Percentiles rank a stretch among this genome's conserved stretches.
phyloP scores from a whole-genome alignment of 2,888 invertebrate species.

The Tetanocera ferruginea region DNA sequence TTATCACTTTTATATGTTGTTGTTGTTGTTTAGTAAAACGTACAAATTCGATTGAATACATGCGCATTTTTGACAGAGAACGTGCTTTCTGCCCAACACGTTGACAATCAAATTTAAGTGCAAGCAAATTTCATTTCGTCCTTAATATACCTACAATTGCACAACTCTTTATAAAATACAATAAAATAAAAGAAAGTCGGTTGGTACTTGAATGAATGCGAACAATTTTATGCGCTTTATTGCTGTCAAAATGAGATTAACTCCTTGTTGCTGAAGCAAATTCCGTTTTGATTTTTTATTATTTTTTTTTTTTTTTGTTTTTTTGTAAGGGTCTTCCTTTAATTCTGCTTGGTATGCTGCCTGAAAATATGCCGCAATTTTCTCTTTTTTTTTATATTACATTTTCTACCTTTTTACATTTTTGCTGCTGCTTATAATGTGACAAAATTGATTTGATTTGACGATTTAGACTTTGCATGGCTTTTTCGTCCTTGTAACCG shows the following conservation, averaged over 20 bases:
- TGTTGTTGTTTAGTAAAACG: no score
- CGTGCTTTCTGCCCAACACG: background rate
- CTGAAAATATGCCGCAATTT: slow-evolving; percentile 1
- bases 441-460: slow-evolving; percentile 50
- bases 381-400: background rate
- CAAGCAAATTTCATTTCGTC: background rate
- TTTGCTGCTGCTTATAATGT: background rate
- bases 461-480: slow-evolving; percentile 35
- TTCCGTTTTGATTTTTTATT: background rate
- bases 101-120: slow-evolving; percentile 1
- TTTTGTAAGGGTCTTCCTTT: background rate
- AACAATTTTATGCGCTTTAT: slow-evolving; percentile 1
- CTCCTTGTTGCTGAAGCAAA: background rate
- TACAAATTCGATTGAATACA: background rate
- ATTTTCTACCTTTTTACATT: background rate
- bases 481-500: slow-evolving; percentile 5
- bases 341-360: background rate
- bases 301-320: background rate
- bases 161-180: background rate
- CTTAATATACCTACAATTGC: background rate
- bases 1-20: no score
- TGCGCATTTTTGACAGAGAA: background rate
- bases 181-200: background rate
- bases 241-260: slow-evolving; percentile 9
- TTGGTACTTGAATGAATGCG: background rate